Evolutionary conservation across 1,140 invertebrate genomes (phyloP), one percentile per base, ranked within the genome.

Genomic region (Mamestra configurata): DNA sequence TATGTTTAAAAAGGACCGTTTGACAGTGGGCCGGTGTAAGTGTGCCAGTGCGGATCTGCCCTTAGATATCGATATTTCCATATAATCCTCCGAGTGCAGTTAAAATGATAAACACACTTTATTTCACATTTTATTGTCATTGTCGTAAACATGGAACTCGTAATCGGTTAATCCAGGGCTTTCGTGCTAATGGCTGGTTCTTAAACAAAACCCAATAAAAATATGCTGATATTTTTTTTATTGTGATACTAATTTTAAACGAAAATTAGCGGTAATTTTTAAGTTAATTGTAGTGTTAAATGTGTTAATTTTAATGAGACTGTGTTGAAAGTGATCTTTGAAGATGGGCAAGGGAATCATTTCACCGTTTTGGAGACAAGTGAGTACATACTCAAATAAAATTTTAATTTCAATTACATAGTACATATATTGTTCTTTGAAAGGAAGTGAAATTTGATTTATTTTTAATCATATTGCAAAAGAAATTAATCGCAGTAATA

Each of bases 41-140:
- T 72, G n/a, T 20, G 18, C n/a, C 70, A 72, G 70, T 72, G 70
- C 49, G 51, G 31, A 72, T 53, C 18, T 37, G 13, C 53, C 57
- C 55, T 79, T 61, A 79, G 68, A 79, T 79, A 79, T 40, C 20
- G 20, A 20, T 24, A 61, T 53, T 66, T 78, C 46, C 27, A 51
- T 77, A 49, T 79, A 79, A 79, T 79, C 70, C 59, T 51, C 51
- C 43, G 71, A 75, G 78, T 79, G 70, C 78, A 79, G 55, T 75
- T 53, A 79, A 64, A 66, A 77, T 53, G 46, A 75, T 75, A 75
- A 59, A 75, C 49, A 37, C 13, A 40, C n/a, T 20, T 35, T 75
- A 57, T 75, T 75, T 75, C 22, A 55, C 20, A 43, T 75, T 75
- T 75, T 57, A 75, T 75, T 59, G 53, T 57, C 18, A 59, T 61